Evolutionary conservation across 2,888 invertebrate genomes (phyloP).

Genomic region (Drosophila sordidula): DNA sequence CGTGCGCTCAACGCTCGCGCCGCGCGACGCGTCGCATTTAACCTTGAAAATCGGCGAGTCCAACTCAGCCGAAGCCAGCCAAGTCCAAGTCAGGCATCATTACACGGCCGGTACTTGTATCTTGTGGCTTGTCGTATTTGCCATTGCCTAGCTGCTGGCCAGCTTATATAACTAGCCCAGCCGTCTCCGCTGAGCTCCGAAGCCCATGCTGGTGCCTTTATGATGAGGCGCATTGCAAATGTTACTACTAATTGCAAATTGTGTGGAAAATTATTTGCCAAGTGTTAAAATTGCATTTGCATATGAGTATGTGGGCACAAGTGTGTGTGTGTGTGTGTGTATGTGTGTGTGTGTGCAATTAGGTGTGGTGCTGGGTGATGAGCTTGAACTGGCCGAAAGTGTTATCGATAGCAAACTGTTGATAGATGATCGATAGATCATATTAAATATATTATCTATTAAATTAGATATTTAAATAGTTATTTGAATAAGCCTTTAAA

Average conservation of each 20-base stretch:
- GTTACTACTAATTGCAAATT: constrained; percentile 76
- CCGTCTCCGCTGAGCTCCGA: not conserved
- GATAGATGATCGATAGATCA: not conserved
- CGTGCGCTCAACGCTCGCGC: constrained; percentile 67
- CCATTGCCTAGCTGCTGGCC: constrained; percentile 24
- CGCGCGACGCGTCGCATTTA: constrained; percentile 52
- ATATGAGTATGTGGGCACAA: constrained; percentile 51
- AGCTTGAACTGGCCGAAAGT: constrained; percentile 3
- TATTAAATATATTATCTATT: too few relatives aligned
- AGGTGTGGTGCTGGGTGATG: constrained; percentile 24
- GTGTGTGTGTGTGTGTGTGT: constrained; percentile 2
- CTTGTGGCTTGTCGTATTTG: constrained; percentile 19
- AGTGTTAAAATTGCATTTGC: constrained; percentile 69
- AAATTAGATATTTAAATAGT: too few relatives aligned
- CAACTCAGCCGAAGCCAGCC: constrained; percentile 31
- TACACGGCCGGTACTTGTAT: constrained; percentile 42
- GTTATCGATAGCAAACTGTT: constrained; percentile 1
- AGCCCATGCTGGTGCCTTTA: constrained; percentile 64
- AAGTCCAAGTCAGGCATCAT: constrained; percentile 52
- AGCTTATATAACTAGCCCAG: constrained; percentile 59
- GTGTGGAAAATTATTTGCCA: constrained; percentile 76
- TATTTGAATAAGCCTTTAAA: too few relatives aligned
- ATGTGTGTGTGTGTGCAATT: constrained; percentile 13
- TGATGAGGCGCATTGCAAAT: constrained; percentile 73
- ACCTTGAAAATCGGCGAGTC: constrained; percentile 82